Percentiles rank a stretch among this genome's conserved stretches.
Evolutionary conservation across 1,140 invertebrate species (phyloP).

Genomic region (Pseudomyrmex sp.): DNA sequence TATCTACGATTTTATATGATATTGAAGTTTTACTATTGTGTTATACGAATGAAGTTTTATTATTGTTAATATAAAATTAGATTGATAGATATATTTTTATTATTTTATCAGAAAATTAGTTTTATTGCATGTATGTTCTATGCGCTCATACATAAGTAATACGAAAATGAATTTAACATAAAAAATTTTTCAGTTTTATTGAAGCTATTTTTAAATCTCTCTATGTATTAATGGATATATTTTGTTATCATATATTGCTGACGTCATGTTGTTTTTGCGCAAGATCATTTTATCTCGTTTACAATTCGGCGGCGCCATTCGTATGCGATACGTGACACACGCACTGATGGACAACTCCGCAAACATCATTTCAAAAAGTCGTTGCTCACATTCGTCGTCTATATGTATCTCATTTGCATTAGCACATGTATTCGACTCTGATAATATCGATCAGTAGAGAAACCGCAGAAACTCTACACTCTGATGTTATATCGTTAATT

Average conservation of each 20-base stretch:
- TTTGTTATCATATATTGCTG: conserved; percentile 3
- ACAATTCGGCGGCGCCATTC: conserved; percentile 18
- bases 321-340: conserved; percentile 24
- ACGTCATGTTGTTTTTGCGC: conserved; percentile 7
- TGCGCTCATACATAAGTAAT: not conserved
- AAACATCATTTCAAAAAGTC: not conserved
- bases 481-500: not conserved
- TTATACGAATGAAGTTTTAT: not conserved
- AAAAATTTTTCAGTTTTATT: not conserved
- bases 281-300: conserved; percentile 35
- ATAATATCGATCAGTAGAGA: not conserved
- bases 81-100: not conserved
- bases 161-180: not conserved
- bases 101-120: not conserved
- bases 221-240: conserved; percentile 30
- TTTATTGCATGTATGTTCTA: not conserved
- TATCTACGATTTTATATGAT: not conserved
- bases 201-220: not conserved
- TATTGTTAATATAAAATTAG: too few relatives aligned
- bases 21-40: too few relatives aligned
- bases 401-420: not conserved
- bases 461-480: not conserved
- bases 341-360: not conserved
- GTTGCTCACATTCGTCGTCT: not conserved
- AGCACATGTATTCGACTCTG: not conserved